Base-by-base conservation (phyloP, 2,888 invertebrate species). In the Eilema griseolum region DNA sequence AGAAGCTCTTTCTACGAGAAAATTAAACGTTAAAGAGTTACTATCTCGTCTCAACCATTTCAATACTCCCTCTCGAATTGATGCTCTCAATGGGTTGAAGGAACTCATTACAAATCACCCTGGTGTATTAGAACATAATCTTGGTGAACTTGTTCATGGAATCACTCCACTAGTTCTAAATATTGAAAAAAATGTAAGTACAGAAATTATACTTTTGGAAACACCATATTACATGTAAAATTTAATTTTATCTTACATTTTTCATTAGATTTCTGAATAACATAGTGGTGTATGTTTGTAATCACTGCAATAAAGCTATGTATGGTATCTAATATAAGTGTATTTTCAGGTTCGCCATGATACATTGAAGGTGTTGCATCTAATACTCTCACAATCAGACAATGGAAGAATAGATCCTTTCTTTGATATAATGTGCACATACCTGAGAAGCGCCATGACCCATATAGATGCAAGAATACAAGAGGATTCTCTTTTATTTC, bases 381-480 rank as follows among this genome's bases (percentile, higher is more conserved):
- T 95, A 28, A 92, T 96, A 68, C 87, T 96, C 4, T 89, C 90
- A 31, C 92, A 90, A 79, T 87, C 90, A 2, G 74, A 83, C 14
- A 70, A 91, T 72, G 95, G 95, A 14, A 96, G 96, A 80, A 89
- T 97, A 20, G 89, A 95, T 59, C 98, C 98, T 14, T 98, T 98
- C 88, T 97, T 97, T 86, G 96, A 97, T 74, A 95, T 97, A 10
- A 92, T 99, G 73, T 96, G 97, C 26, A 97, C 98, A 1, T 98
- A 98, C 89, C 90, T 99, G 63, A 96, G 97, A 67, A 98, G 98
- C 93, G 97, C 98, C 0, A 98, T 99, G 98, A 98, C 98, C 0
- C 98, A 99, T 84, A 97, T 99, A 72, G 96, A 98, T 87, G 96
- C 96, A 16, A 95, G 96, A 66, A 97, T 99, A 75, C 98, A 98